A percentile compares a stretch with the other conserved stretches of the same genome.
These are phyloP conservation scores for Pampusana beccarii DNA, from an alignment of 2,113 vertebrate genomes.

Conservation along the genomic window DNA sequence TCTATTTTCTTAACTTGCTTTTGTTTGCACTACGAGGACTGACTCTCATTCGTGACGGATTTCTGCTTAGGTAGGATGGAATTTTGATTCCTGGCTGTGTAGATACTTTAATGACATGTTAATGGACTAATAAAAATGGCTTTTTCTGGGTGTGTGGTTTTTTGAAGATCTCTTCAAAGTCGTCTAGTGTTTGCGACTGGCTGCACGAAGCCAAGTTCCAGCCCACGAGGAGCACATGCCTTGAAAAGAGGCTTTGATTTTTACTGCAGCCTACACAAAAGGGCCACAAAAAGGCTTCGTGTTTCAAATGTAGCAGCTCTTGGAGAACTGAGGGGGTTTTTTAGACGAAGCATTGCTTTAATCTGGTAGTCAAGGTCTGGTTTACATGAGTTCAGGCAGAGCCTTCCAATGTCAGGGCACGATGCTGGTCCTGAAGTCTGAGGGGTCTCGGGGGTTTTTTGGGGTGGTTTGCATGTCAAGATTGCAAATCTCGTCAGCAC, in stretches of 20 bases:
- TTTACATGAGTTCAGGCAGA: slow-evolving; percentile 1
- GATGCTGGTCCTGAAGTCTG: background rate
- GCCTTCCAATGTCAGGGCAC: background rate
- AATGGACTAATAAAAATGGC: slow-evolving; percentile 67
- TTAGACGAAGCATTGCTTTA: slow-evolving; percentile 35
- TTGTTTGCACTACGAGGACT: background rate
- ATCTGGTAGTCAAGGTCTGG: background rate
- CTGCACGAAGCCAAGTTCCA: slow-evolving; percentile 54
- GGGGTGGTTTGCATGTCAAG: background rate
- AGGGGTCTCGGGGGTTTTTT: background rate
- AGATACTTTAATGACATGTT: slow-evolving; percentile 58
- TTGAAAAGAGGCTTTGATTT: slow-evolving; percentile 70
- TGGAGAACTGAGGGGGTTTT: background rate
- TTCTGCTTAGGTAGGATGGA: slow-evolving; percentile 57
- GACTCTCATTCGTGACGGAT: background rate
- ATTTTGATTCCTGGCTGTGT: slow-evolving; percentile 42
- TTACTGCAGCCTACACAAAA: slow-evolving; percentile 62
- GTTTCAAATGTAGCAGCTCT: slow-evolving; percentile 21
- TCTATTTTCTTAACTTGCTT: background rate
- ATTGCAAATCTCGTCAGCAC: background rate
- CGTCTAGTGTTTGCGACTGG: slow-evolving; percentile 53
- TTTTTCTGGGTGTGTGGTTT: slow-evolving; percentile 63
- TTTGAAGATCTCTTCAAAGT: slow-evolving; percentile 70
- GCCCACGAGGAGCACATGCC: slow-evolving; percentile 49
- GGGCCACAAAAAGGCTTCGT: slow-evolving; percentile 49